Conservation (phyloP, 2,888 invertebrate species). For the Synanthedon vespiformis region DNA sequence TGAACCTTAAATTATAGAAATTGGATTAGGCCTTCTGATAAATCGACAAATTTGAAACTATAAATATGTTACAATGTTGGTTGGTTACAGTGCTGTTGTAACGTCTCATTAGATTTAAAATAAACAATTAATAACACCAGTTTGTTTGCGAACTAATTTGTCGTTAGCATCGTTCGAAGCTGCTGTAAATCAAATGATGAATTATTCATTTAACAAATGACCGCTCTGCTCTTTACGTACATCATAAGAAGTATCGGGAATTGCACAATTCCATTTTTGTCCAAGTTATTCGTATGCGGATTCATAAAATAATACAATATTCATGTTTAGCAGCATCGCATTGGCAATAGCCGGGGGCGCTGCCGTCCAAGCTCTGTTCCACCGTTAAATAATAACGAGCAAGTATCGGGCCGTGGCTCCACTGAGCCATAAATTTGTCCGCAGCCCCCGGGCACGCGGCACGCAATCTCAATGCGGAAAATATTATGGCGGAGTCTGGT, state of each 20-base stretch:
- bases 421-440: constrained; percentile 54
- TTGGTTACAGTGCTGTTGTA: too few species aligned
- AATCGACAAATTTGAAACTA: too few species aligned
- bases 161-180: too few species aligned
- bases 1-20: too few species aligned
- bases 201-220: not conserved
- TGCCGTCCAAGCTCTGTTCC: constrained; percentile 37
- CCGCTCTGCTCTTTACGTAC: not conserved
- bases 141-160: too few species aligned
- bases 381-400: constrained; percentile 58
- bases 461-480: constrained; percentile 69
- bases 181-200: not conserved
- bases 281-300: constrained; percentile 12
- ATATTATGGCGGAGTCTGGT: constrained; percentile 28
- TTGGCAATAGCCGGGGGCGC: constrained; percentile 51
- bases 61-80: too few species aligned
- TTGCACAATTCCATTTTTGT: not conserved
- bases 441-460: constrained; percentile 62
- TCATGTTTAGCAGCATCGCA: constrained; percentile 39
- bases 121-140: too few species aligned
- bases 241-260: not conserved
- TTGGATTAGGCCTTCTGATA: too few species aligned
- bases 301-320: constrained; percentile 30
- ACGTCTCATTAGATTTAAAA: too few species aligned
- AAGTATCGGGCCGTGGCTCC: constrained; percentile 35